Conservation (phyloP, 2,797 vertebrate species). For the Cephalopachus bancanus region DNA sequence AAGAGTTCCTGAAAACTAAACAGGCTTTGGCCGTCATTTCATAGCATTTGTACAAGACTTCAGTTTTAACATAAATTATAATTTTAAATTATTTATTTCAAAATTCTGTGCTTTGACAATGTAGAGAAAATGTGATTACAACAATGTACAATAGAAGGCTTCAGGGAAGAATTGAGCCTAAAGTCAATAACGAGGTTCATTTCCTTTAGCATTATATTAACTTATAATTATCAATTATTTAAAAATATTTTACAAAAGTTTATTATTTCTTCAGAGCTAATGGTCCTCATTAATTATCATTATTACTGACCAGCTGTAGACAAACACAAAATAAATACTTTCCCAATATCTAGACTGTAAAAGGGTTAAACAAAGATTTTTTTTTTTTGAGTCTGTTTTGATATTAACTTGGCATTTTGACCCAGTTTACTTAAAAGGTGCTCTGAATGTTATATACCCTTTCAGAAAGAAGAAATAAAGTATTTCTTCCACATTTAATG, state of each 20-base stretch:
- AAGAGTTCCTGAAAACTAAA: not conserved
- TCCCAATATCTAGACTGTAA: not conserved
- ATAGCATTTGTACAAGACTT: not conserved
- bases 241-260: not conserved
- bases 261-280: not conserved
- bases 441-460: not conserved
- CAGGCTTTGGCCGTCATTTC: not conserved
- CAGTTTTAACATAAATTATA: conserved; percentile 42
- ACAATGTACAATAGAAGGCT: not conserved
- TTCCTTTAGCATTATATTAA: not conserved
- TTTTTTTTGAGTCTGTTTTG: not conserved
- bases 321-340: not conserved
- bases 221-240: not conserved
- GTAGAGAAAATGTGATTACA: not conserved
- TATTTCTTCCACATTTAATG: not conserved
- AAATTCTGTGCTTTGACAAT: not conserved
- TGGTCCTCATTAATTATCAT: too few species aligned
- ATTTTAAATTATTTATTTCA: not conserved
- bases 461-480: conserved; percentile 19
- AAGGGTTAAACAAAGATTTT: not conserved
- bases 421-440: not conserved
- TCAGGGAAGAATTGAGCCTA: not conserved
- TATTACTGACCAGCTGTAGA: not conserved
- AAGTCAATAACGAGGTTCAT: not conserved
- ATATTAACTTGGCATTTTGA: conserved; percentile 33